A percentile compares a stretch with the other conserved stretches of the same genome.
phyloP scores from a whole-genome alignment of 2,888 invertebrate species.

The Sphaerophoria rueppellii region DNA sequence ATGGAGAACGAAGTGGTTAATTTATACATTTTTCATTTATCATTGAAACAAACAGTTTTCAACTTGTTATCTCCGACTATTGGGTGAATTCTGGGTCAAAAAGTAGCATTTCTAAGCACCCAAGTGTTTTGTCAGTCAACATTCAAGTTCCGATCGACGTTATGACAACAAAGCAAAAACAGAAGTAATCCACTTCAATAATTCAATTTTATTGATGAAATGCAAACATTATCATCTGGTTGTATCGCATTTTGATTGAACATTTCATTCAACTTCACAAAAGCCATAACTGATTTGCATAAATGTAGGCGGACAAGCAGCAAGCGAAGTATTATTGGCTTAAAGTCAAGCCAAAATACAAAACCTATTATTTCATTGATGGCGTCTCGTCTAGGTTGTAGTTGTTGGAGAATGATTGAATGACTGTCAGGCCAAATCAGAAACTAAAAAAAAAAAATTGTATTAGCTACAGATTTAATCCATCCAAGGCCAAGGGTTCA shows the following conservation, averaged over 20 bases:
- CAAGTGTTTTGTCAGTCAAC: constrained; percentile 9
- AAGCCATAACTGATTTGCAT: constrained; percentile 58
- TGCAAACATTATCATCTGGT: constrained; percentile 50
- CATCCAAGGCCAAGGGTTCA: constrained; percentile 66
- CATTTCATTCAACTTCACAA: constrained; percentile 42
- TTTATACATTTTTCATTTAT: too few species aligned
- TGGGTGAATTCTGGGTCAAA: not conserved
- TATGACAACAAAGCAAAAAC: not conserved
- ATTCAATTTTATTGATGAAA: constrained; percentile 43
- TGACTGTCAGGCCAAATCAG: constrained; percentile 25
- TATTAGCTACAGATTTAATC: not conserved
- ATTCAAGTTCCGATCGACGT: not conserved
- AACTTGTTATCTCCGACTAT: not conserved
- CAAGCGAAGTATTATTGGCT: constrained; percentile 32
- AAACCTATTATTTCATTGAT: constrained; percentile 5
- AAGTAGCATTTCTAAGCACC: not conserved
- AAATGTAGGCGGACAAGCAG: constrained; percentile 60
- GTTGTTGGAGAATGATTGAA: constrained; percentile 18
- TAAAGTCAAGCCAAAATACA: constrained; percentile 10
- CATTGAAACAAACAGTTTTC: not conserved
- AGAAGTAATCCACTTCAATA: not conserved
- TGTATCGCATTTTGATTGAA: constrained; percentile 35
- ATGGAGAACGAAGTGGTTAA: not conserved
- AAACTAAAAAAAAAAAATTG: constrained; percentile 15
- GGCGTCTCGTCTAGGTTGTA: constrained; percentile 20